Conservation (phyloP, 2,888 invertebrate genomes). For the Drosophila anomalipes region DNA sequence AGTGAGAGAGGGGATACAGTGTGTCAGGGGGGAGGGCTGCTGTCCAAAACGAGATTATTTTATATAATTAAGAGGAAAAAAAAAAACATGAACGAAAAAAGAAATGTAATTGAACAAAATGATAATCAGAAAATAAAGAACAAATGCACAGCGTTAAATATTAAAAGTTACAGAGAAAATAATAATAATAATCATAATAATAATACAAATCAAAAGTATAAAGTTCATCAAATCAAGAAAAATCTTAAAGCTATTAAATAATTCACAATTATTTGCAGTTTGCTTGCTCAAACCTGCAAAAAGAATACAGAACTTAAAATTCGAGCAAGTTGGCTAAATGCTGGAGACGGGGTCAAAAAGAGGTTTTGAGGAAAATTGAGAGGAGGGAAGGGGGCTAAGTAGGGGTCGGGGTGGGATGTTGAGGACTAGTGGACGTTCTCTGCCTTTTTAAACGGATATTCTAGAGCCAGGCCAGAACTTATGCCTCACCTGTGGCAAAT, state of each 20-base stretch:
- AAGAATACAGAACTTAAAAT: slow-evolving; percentile 68
- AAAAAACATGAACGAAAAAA: slow-evolving; percentile 22
- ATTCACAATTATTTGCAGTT: slow-evolving; percentile 41
- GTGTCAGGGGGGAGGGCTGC: slow-evolving; percentile 10
- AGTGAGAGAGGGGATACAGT: slow-evolving; percentile 22
- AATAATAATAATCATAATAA: slow-evolving; percentile 11
- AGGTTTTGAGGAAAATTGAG: neutral
- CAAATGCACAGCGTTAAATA: slow-evolving; percentile 47
- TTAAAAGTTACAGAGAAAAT: slow-evolving; percentile 22
- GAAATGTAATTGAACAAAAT: slow-evolving; percentile 40
- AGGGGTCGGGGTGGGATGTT: neutral
- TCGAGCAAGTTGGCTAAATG: slow-evolving; percentile 39
- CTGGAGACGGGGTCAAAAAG: slow-evolving; percentile 2
- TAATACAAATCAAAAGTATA: slow-evolving; percentile 55
- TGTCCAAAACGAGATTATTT: slow-evolving; percentile 28
- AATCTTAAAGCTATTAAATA: slow-evolving; percentile 46
- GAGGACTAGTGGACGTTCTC: neutral
- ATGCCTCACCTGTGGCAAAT: slow-evolving; percentile 93
- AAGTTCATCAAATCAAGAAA: slow-evolving; percentile 47
- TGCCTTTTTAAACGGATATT: slow-evolving; percentile 83
- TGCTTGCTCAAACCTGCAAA: slow-evolving; percentile 69
- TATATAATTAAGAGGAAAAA: slow-evolving; percentile 1
- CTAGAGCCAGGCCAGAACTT: slow-evolving; percentile 84
- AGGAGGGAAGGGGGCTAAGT: neutral
- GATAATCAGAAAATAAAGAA: slow-evolving; percentile 41